Percentiles rank a stretch among this genome's conserved stretches.
These are phyloP conservation scores for Cynoglossus semilaevis DNA, from an alignment of 2,113 vertebrate species.

Conservation along the genomic window DNA sequence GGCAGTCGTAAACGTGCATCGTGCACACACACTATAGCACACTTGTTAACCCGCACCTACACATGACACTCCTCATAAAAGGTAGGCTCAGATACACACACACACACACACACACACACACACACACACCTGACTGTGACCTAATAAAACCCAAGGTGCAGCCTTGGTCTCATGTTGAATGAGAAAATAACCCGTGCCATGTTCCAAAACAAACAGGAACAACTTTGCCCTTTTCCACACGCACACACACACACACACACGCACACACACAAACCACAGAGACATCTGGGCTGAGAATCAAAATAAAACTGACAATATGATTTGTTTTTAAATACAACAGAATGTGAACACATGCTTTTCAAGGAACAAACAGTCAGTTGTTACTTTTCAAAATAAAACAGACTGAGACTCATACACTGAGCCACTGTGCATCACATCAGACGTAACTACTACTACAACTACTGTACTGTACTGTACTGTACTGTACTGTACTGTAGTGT, in stretches of 20 bases:
- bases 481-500: no score
- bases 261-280: conserved; percentile 1
- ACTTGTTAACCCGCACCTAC: conserved; percentile 17
- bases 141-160: conserved; percentile 29
- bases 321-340: no score
- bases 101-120: background rate
- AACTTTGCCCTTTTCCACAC: conserved; percentile 14
- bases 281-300: conserved; percentile 9
- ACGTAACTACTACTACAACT: no score
- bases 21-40: conserved; percentile 10
- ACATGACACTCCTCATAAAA: conserved; percentile 8
- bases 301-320: no score
- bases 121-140: conserved; percentile 26
- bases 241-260: no score
- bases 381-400: no score
- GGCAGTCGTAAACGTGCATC: conserved; percentile 3
- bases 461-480: no score
- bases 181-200: conserved; percentile 43
- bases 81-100: no score
- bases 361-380: no score
- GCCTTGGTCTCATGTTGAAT: conserved; percentile 26
- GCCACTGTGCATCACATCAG: no score
- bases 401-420: no score
- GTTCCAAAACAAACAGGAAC: conserved; percentile 57
- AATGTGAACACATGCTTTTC: no score